These are phyloP conservation scores for Empidonax traillii DNA, from an alignment of 2,113 vertebrate species.

Conservation along the genomic window DNA sequence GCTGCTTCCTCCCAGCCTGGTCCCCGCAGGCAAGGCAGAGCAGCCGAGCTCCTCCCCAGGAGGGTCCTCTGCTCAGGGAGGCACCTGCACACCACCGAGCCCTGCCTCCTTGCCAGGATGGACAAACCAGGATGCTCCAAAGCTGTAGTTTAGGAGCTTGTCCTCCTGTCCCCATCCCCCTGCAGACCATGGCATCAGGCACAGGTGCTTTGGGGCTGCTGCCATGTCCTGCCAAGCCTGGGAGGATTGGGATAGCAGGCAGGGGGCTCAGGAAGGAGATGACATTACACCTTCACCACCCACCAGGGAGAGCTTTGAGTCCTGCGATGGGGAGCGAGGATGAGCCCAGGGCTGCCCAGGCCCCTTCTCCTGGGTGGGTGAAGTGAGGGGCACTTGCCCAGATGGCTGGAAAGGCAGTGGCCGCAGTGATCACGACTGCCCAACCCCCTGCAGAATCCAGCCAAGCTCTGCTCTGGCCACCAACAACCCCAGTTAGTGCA, in stretches of 20 bases:
- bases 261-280: not conserved
- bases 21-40: not conserved
- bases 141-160: accelerated
- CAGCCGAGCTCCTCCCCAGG: not conserved
- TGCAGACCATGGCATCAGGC: accelerated
- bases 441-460: not conserved
- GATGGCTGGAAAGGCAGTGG: not conserved
- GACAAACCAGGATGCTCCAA: not conserved
- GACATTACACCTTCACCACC: accelerated
- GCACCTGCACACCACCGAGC: accelerated
- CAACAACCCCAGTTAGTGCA: not conserved
- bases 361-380: not conserved
- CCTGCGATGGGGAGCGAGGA: accelerated
- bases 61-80: not conserved
- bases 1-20: constrained; percentile 7
- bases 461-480: not conserved
- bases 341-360: accelerated
- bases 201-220: not conserved
- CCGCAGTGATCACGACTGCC: accelerated
- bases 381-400: accelerated
- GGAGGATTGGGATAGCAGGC: accelerated
- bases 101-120: accelerated
- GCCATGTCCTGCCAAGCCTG: accelerated
- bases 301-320: accelerated
- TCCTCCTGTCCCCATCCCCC: not conserved